Base-by-base conservation (phyloP, 1,140 invertebrate species). In the Scaptomyza pallida region DNA sequence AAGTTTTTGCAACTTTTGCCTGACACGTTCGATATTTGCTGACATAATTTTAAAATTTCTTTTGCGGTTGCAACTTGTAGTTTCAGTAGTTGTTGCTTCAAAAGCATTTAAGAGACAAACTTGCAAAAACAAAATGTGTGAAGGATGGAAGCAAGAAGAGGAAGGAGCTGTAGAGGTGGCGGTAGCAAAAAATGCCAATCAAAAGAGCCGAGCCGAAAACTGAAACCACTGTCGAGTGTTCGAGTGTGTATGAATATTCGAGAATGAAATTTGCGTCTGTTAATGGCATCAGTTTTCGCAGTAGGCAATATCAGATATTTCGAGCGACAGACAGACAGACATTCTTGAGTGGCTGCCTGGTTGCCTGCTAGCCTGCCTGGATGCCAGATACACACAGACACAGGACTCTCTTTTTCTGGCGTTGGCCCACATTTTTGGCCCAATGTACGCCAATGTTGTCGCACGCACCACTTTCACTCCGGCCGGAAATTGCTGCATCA, bases 181-280 rank as follows among this genome's bases (percentile, higher is more conserved):
- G n/a, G n/a, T n/a, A n/a, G n/a, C n/a, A n/a, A n/a, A n/a, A 57
- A 17, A 10, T 33, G 56, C 16, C 19, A 47, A 37, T 16, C 41
- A 41, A 23, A 44, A 45, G 61, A 62, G 50, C 3, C 16, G 61
- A 62, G 50, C 3, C 16, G n/a, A 41, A 30, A 56, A 17, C 8
- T 9, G 41, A 54, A 60, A 43, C 51, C 57, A 47, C 51, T 65
- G 64, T 55, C 50, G 76, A 88, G 72, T 81, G 70, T 74, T 78
- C 88, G 82, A 86, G 88, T 86, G 72, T 81, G 70, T 74, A 82
- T 86, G 82, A 86, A 86, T 86, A 86, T 88, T 86, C 74, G 74
- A 69, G 65, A 88, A 75, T 72, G 71, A 78, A 78, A 78, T 71
- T 67, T 75, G 44, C 61, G 26, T 75, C 61, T 65, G 61, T 51